These are phyloP conservation scores for Dicrurus megarhynchus DNA, from an alignment of 2,113 vertebrate species.

Conservation along the genomic window DNA sequence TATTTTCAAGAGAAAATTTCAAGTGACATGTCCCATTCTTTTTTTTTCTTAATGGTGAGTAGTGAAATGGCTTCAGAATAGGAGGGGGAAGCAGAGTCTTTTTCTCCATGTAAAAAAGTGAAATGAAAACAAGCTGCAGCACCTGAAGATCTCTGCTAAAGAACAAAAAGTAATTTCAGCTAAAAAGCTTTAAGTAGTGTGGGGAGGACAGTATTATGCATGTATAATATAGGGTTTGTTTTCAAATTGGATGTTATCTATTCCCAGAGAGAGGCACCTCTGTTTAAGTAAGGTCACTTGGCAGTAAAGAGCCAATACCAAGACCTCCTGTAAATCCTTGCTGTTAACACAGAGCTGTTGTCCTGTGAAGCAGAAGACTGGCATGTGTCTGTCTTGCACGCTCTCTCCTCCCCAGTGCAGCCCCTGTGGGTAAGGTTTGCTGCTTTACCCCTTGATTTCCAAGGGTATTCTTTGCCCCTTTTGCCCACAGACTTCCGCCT, in stretches of 20 bases:
- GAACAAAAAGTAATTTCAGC: neutral
- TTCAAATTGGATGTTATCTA: neutral
- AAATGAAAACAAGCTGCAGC: neutral
- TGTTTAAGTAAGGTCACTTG: neutral
- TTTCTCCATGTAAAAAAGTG: neutral
- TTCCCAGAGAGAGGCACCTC: neutral
- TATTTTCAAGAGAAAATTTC: constrained; percentile 6
- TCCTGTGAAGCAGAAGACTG: neutral
- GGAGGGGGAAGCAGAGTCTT: neutral
- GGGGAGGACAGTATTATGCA: neutral
- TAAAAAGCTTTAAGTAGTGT: neutral
- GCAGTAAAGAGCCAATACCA: neutral
- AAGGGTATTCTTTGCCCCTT: neutral
- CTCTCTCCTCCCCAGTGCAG: neutral
- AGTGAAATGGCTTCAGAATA: neutral
- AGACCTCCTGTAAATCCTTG: neutral
- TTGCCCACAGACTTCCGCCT: neutral
- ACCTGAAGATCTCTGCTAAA: neutral
- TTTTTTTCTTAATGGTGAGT: neutral
- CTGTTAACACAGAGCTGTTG: neutral
- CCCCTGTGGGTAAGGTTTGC: neutral
- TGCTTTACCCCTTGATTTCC: neutral
- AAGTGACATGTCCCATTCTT: neutral
- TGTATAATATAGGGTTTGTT: neutral
- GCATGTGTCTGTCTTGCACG: neutral